Base-by-base conservation (phyloP, 2,888 invertebrate species). In the Orthonychiurus folsomi region DNA sequence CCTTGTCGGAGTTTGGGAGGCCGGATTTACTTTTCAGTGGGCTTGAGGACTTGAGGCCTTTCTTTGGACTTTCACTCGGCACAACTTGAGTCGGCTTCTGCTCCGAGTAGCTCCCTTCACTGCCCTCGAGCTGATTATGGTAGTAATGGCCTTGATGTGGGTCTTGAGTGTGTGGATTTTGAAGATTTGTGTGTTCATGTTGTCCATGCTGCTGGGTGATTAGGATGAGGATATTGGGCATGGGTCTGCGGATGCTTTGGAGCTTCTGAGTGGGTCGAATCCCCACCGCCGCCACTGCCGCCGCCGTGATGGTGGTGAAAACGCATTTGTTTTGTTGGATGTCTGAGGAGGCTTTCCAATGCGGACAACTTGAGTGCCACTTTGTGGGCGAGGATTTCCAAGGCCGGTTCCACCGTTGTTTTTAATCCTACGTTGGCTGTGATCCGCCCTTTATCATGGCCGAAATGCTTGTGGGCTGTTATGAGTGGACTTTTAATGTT, bases 331-430 rank as follows among this genome's bases (percentile, higher is more conserved):
- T 59, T 65, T 3, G 60, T 60, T 37, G 60, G 60, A 28, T 37
- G 57, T 5, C 50, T 58, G 2, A 68, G 52, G 2, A 63, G 53
- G 5, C 65, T 62, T 57, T 69, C 66, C 1, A 67, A 64, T 5
- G 69, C 61, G 5, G 65, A 60, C 15, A 72, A 58, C 62, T 69
- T 72, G 18, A 68, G 48, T n/a, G 72, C 70, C 15, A 72, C 57
- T 50, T 72, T 72, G 48, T 72, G 69, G n/a, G 72, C 72, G 1
- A 72, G 62, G 1, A 69, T 25, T 26, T 72, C 72, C 48, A 72
- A 57, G 1, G 72, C 72, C 1, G 72, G 70, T 37, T 72, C 69
- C 2, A 69, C 21, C 21, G 61, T 60, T 0, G 64, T 62, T 24
- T 63, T 63, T 12, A 69, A 63, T n/a, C 66, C 66, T 20, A 23